These are phyloP conservation scores for Columba janthina DNA, from an alignment of 2,113 vertebrate species.

Conservation along the genomic window DNA sequence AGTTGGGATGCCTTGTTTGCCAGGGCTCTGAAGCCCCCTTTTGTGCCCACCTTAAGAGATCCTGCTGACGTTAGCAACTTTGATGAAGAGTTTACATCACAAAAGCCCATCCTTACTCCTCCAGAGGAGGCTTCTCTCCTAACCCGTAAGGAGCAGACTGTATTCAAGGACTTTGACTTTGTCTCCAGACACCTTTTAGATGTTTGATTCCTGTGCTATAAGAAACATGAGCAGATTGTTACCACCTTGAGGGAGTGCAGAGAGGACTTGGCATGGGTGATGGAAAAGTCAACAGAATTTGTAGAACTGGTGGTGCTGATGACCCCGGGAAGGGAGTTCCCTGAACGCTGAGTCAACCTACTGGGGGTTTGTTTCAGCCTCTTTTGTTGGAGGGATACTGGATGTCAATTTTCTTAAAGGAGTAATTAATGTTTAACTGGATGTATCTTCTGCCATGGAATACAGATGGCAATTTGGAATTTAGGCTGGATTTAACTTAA, in stretches of 20 bases:
- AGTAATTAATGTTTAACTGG: background rate
- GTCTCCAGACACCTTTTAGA: conserved; percentile 76
- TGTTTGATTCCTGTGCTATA: conserved; percentile 5
- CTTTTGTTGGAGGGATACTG: background rate
- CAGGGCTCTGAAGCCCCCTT: conserved; percentile 81
- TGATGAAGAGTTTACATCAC: conserved; percentile 87
- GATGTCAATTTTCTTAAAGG: background rate
- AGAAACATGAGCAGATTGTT: background rate
- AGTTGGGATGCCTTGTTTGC: conserved; percentile 89
- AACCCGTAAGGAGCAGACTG: conserved; percentile 78
- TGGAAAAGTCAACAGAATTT: background rate
- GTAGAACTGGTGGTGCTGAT: background rate
- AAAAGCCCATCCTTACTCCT: conserved; percentile 84
- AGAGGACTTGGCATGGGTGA: background rate
- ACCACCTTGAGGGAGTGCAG: background rate
- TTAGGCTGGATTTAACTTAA: background rate
- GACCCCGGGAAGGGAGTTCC: background rate
- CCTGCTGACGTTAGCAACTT: conserved; percentile 86
- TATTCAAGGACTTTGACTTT: conserved; percentile 91
- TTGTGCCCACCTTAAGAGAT: conserved; percentile 81
- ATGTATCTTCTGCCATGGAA: background rate
- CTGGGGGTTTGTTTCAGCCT: background rate
- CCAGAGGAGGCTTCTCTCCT: conserved; percentile 74
- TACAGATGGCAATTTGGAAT: background rate
- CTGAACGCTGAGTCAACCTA: background rate